Base-by-base conservation (phyloP, 2,888 invertebrate genomes). In the Euspilapteryx auroguttella region DNA sequence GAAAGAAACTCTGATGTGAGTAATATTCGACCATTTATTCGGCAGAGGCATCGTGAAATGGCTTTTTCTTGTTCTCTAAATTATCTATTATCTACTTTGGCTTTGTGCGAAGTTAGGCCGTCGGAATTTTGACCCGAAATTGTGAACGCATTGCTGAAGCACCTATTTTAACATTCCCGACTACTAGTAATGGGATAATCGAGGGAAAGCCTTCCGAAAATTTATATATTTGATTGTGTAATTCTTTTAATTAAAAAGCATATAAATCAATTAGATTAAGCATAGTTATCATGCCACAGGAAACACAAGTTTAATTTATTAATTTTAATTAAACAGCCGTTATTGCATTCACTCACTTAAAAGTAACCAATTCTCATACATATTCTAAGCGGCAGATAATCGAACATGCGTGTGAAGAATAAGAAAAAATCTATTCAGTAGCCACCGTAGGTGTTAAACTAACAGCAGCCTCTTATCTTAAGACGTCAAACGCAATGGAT, bases 11-110 rank as follows among this genome's bases (percentile, higher is more conserved):
- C 35, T 49, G 41, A 45, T 45, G 46, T 47, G 45, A 47, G 45
- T 50, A 50, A 57, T 54, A 53, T 52, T 52, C 48, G 17, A 42
- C 44, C 45, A 54, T 58, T 51, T 53, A 51, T 52, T 45, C 44
- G 42, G 48, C 41, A 44, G 40, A 41, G 40, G 41, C 45, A 35
- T 32, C 39, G 35, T 38, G 30, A 40, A 55, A 58, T 61, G 44
- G 46, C 47, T 53, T 54, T 58, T 55, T 51, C 56, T 53, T 55
- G 50, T 62, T 65, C 63, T 64, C 61, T 62, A 56, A 64, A 65
- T 56, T 64, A 56, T 62, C 58, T 53, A 45, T 57, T 55, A 55
- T 56, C 47, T 44, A 39, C 41, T 44, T 22, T 13, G 17, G 15
- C 17, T 22, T 25, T 41, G 42, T 45, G 42, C n/a, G n/a, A n/a